A percentile compares a stretch with the other conserved stretches of the same genome.
Conservation (phyloP, 2,797 vertebrate species). For the Hydrocynus forskahlii region DNA sequence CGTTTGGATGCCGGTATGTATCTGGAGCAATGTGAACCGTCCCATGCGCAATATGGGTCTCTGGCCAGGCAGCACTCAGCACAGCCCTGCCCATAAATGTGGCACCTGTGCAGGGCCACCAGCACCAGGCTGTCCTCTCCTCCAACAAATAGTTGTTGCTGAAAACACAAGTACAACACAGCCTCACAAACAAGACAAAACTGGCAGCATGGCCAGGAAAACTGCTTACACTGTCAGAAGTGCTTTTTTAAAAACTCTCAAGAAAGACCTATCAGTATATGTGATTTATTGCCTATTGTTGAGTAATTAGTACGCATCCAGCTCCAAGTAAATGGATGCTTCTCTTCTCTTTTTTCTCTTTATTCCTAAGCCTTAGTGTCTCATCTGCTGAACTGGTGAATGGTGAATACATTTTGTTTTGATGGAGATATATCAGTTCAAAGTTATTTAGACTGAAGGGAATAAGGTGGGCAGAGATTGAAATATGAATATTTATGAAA, state of each 20-base stretch:
- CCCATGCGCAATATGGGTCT: slow-evolving; percentile 98
- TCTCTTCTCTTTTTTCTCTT: neutral
- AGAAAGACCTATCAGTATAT: slow-evolving; percentile 33
- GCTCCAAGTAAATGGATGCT: slow-evolving; percentile 5
- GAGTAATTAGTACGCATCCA: slow-evolving; percentile 19
- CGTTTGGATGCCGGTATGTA: slow-evolving; percentile 94
- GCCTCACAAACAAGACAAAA: slow-evolving; percentile 44
- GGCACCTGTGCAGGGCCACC: slow-evolving; percentile 93
- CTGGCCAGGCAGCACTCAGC: slow-evolving; percentile 96
- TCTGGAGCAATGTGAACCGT: slow-evolving; percentile 91
- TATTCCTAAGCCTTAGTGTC: neutral
- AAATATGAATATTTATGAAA: slow-evolving; percentile 9
- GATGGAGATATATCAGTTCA: neutral
- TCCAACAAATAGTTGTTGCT: slow-evolving; percentile 97
- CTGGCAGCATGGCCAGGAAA: slow-evolving; percentile 41
- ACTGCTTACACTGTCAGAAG: slow-evolving; percentile 39
- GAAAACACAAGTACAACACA: slow-evolving; percentile 65
- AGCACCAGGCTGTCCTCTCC: slow-evolving; percentile 90
- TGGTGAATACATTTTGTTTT: neutral
- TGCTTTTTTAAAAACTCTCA: slow-evolving; percentile 19
- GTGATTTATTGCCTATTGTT: slow-evolving; percentile 21
- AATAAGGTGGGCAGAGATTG: neutral
- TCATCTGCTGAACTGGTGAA: neutral
- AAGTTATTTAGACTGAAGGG: neutral
- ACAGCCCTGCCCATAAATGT: slow-evolving; percentile 93